phyloP scores from a whole-genome alignment of 1,140 invertebrate species.

The Galleria mellonella region DNA sequence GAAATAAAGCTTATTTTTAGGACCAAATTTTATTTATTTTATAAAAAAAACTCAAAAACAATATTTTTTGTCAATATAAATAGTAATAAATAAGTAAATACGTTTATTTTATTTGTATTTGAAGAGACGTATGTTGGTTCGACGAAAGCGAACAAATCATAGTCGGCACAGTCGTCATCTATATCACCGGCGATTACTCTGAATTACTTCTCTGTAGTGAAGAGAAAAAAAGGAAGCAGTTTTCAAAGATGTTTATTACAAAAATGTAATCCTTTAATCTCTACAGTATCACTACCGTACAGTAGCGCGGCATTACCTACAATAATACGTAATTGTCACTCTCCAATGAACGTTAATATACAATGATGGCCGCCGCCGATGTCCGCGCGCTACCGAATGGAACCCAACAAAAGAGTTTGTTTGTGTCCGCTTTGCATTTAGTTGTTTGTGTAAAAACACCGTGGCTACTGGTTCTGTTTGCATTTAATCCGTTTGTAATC shows the following conservation, averaged over 20 bases:
- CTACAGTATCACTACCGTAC: constrained; percentile 43
- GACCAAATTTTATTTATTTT: too few relatives aligned
- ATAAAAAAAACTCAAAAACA: too few relatives aligned
- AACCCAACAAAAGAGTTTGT: constrained; percentile 49
- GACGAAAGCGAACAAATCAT: too few relatives aligned
- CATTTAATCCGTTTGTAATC: constrained; percentile 64
- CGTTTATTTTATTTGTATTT: too few relatives aligned
- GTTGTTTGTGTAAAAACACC: constrained; percentile 59
- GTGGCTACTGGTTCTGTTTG: constrained; percentile 56
- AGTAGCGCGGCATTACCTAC: constrained; percentile 18
- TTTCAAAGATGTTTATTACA: constrained; percentile 37
- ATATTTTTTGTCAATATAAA: too few relatives aligned
- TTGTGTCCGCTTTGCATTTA: constrained; percentile 53
- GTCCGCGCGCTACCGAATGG: constrained; percentile 7
- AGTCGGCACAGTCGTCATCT: too few relatives aligned
- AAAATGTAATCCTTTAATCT: constrained; percentile 60
- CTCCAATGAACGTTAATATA: constrained; percentile 30
- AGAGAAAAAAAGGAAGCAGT: too few relatives aligned
- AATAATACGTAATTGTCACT: constrained; percentile 52
- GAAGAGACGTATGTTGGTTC: too few relatives aligned
- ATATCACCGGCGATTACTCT: too few relatives aligned
- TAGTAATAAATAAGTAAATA: too few relatives aligned
- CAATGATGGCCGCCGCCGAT: constrained; percentile 20
- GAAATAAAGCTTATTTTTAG: too few relatives aligned
- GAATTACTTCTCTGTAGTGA: too few relatives aligned